A percentile compares a stretch with the other conserved stretches of the same genome.
phyloP scores from a whole-genome alignment of 2,888 invertebrate genomes.

The Helleia helle region DNA sequence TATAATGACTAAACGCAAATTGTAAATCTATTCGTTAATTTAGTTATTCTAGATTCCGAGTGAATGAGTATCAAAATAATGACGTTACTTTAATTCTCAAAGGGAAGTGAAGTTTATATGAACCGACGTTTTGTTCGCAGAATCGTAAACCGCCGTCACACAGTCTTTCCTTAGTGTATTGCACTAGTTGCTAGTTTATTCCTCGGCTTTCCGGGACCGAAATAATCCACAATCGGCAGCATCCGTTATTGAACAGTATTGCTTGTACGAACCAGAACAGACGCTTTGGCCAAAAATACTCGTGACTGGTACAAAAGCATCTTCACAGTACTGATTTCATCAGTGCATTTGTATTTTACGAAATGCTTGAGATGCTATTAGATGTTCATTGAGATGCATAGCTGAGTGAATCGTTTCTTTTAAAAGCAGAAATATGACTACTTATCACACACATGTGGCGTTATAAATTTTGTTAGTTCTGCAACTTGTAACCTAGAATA shows the following conservation, averaged over 20 bases:
- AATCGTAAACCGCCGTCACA: conserved; percentile 19
- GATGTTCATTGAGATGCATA: background rate
- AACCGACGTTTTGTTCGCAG: conserved; percentile 27
- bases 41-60: too few species aligned
- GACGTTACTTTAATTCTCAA: conserved; percentile 15
- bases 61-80: too few species aligned
- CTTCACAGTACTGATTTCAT: background rate
- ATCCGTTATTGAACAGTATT: conserved; percentile 53
- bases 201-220: conserved; percentile 53
- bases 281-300: conserved; percentile 4
- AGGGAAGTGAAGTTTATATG: conserved; percentile 13
- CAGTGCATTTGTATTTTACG: background rate
- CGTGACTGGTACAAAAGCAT: background rate
- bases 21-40: too few species aligned
- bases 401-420: too few species aligned
- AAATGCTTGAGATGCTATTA: background rate
- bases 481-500: too few species aligned
- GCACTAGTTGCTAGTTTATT: conserved; percentile 42
- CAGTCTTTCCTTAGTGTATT: conserved; percentile 15
- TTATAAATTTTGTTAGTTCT: too few species aligned
- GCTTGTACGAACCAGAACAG: conserved; percentile 18
- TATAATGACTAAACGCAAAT: too few species aligned
- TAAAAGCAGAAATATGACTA: too few species aligned
- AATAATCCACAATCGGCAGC: conserved; percentile 64
- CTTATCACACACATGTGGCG: too few species aligned